phyloP scores from a whole-genome alignment of 2,888 invertebrate species.

The Pollenia angustigena region DNA sequence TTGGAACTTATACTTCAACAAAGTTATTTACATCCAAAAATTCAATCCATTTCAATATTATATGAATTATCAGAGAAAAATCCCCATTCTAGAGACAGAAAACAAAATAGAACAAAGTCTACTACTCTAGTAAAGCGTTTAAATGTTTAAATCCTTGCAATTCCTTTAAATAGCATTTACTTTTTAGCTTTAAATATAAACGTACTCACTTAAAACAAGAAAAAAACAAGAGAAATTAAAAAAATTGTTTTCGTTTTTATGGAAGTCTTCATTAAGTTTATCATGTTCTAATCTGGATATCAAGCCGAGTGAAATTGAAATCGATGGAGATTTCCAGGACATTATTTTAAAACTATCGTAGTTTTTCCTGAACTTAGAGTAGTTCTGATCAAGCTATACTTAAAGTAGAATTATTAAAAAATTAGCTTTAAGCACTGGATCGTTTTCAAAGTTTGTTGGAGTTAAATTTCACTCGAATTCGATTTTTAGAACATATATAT shows the following conservation, averaged over 20 bases:
- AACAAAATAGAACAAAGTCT: constrained; percentile 6
- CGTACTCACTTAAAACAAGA: not conserved
- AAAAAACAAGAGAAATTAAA: not conserved
- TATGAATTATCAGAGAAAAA: constrained; percentile 76
- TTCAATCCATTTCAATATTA: constrained; percentile 78
- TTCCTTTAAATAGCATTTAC: constrained; percentile 19
- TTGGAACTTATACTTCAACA: constrained; percentile 26
- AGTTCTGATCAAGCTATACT: no score
- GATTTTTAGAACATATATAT: no score
- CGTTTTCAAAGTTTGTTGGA: no score
- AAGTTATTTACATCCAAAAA: constrained; percentile 61
- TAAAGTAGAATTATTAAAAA: no score
- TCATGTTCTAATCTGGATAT: not conserved
- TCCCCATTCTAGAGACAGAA: not conserved
- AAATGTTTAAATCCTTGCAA: not conserved
- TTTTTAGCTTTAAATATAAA: not conserved
- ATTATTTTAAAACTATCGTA: no score
- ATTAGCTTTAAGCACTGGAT: no score
- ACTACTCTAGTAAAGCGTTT: not conserved
- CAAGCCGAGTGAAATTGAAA: no score
- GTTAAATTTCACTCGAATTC: no score
- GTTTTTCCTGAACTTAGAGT: no score
- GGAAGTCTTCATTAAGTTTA: constrained; percentile 18
- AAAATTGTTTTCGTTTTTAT: not conserved
- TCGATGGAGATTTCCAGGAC: no score